Conservation (phyloP, 2,888 invertebrate genomes). For the Lissonota sp. region DNA sequence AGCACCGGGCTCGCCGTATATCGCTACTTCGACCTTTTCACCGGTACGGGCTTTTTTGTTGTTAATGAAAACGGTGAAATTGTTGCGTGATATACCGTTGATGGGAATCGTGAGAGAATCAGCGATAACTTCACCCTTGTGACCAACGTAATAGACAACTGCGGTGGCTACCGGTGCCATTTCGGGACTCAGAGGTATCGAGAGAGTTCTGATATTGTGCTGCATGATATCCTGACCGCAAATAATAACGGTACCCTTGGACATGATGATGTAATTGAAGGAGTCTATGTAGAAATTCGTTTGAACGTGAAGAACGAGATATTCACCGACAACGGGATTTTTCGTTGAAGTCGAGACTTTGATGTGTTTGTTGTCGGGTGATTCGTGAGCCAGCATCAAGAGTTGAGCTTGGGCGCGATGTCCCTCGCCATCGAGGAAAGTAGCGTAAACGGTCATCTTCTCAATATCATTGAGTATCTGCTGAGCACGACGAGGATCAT, state of each 20-base stretch:
- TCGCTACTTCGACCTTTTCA: conserved; percentile 96
- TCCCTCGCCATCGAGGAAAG: conserved; percentile 89
- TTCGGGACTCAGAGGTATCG: conserved; percentile 92
- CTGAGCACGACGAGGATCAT: conserved; percentile 85
- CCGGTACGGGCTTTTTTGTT: conserved; percentile 97
- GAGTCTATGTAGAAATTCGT: conserved; percentile 95
- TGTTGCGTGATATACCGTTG: conserved; percentile 96
- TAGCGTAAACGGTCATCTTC: conserved; percentile 88
- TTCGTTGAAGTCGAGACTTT: conserved; percentile 94
- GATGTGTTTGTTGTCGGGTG: conserved; percentile 92
- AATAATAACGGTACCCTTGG: conserved; percentile 95
- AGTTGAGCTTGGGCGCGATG: conserved; percentile 89
- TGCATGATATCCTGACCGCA: conserved; percentile 94
- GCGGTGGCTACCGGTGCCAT: conserved; percentile 97
- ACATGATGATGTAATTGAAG: conserved; percentile 96
- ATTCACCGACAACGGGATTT: conserved; percentile 94
- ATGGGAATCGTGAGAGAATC: conserved; percentile 98
- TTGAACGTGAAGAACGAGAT: conserved; percentile 96
- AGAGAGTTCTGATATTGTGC: conserved; percentile 91
- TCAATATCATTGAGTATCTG: conserved; percentile 88
- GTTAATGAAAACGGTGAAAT: conserved; percentile 94
- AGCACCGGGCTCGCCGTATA: conserved; percentile 96
- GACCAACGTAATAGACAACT: conserved; percentile 94
- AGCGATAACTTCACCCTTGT: conserved; percentile 93
- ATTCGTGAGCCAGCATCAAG: conserved; percentile 91